Evolutionary conservation across 1,140 invertebrate genomes (phyloP), one percentile per base, ranked within the genome.

Genomic region (Anthonomus grandis): DNA sequence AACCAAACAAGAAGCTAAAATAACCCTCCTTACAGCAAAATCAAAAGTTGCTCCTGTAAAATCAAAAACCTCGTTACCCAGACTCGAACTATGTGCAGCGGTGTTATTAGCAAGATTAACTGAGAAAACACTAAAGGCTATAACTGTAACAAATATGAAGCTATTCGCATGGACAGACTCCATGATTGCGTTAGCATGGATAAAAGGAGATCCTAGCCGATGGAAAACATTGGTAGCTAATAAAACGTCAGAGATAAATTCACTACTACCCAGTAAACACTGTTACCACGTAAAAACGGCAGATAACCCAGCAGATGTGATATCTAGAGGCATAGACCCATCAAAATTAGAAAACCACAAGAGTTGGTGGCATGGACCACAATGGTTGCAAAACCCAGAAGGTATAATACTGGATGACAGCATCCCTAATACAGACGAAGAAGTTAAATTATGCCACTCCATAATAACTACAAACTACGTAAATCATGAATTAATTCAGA

Each of bases 131-230:
- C 10, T 47, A 38, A 13, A 50, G 5, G 13, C 36, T 13, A 12
- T 51, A 9, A 34, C 54, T 4, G 17, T 51, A 10, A 25, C 23
- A n/a, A 39, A 37, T 23, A 22, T 38, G 3, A 25, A 66, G 3
- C 52, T 67, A 1, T 62, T 54, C 24, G 70, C 68, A 54, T 75
- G 74, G 73, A 70, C 65, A 0, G 70, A 76, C 48, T 74, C 71
- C 4, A 72, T 67, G 0, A 67, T 73, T 3, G 71, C 75, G 3
- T 41, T 75, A 15, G 60, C 64, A 4, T 76, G 44, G 42, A 50
- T 77, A 3, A 31, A 49, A 48, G 52, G 42, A 12, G 19, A 57
- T 19, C 37, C 69, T 4, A 49, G 54, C 8, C 49, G 39, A 25
- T 70, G 64, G 62, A 65, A 70, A 60, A 60, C 60, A 12, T 74